These are phyloP conservation scores for Synodontis membranacea DNA, from an alignment of 2,113 vertebrate species.

Conservation along the genomic window DNA sequence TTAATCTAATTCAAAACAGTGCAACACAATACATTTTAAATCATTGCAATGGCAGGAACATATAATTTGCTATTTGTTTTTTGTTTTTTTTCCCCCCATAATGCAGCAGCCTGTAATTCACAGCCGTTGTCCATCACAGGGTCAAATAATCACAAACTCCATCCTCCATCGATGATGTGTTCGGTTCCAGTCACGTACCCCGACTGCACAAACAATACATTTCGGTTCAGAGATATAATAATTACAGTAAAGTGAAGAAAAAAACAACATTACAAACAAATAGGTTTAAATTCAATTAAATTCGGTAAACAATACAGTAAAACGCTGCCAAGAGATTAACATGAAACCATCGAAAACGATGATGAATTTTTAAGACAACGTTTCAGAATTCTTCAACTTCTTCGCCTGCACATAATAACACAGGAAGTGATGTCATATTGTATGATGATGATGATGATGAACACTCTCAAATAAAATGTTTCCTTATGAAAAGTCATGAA, in stretches of 20 bases:
- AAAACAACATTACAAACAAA: not conserved
- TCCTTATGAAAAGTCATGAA: not conserved
- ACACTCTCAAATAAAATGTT: not conserved
- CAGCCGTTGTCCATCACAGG: not conserved
- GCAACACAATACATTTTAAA: not conserved
- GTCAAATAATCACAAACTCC: constrained; percentile 80
- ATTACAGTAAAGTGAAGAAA: not conserved
- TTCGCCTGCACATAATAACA: not conserved
- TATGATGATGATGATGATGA: not conserved
- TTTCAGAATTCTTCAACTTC: not conserved
- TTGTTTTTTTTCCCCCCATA: not conserved
- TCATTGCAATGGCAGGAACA: not conserved
- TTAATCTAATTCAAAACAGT: not conserved
- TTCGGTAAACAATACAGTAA: not conserved
- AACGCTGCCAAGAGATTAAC: not conserved
- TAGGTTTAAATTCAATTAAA: too few species aligned
- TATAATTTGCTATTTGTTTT: not conserved
- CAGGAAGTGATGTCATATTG: not conserved
- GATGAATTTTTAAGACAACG: not conserved
- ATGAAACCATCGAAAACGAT: not conserved
- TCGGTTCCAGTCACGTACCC: constrained; percentile 88
- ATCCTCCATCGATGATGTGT: constrained; percentile 91
- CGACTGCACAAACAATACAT: constrained; percentile 73
- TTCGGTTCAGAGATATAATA: not conserved
- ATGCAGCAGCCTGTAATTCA: not conserved